A percentile compares a stretch with the other conserved stretches of the same genome.
Evolutionary conservation across 2,888 invertebrate genomes (phyloP).

Genomic region (Adelphocoris suturalis): DNA sequence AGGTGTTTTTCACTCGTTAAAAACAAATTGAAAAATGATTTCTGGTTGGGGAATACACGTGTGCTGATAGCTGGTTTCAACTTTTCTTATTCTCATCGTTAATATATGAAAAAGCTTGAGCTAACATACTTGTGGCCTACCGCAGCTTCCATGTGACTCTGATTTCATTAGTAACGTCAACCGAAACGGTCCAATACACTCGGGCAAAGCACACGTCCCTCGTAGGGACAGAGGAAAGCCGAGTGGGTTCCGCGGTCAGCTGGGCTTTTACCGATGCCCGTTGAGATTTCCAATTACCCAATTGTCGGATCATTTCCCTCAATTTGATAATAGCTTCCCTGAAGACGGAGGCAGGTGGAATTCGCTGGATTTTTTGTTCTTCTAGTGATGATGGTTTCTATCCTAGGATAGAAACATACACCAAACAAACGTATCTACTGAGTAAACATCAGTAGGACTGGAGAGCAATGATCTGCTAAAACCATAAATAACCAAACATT

Average conservation of each 20-base stretch:
- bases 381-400: too few relatives aligned
- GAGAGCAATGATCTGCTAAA: too few relatives aligned
- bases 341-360: neutral
- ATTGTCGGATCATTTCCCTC: neutral
- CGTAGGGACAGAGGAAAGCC: neutral
- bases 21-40: too few relatives aligned
- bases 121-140: conserved; percentile 28
- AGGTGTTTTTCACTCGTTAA: too few relatives aligned
- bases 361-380: neutral
- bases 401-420: too few relatives aligned
- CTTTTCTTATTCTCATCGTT: too few relatives aligned
- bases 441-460: too few relatives aligned
- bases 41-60: too few relatives aligned
- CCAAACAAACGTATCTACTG: too few relatives aligned
- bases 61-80: too few relatives aligned
- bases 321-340: neutral
- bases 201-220: neutral
- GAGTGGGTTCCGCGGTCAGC: neutral
- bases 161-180: conserved; percentile 8
- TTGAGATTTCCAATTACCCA: neutral
- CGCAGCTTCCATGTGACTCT: neutral
- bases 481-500: too few relatives aligned
- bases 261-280: neutral
- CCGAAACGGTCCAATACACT: neutral
- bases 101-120: neutral